Evolutionary conservation across 2,797 vertebrate genomes (phyloP).

Genomic region (Chiloscyllium punctatum): DNA sequence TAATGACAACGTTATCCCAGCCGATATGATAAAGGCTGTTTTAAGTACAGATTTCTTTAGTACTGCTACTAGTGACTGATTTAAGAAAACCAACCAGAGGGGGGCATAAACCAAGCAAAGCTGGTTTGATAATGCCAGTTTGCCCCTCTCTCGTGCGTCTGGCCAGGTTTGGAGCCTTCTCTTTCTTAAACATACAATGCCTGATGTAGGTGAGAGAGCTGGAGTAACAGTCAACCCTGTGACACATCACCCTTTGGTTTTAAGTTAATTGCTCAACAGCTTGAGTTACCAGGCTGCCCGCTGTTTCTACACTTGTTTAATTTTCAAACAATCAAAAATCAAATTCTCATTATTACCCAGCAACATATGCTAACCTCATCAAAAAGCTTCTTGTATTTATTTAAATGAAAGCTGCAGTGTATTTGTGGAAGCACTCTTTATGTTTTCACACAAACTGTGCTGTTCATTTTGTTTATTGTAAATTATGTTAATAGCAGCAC

Average conservation of each 20-base stretch:
- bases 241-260: conserved; percentile 12
- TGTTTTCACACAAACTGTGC: conserved; percentile 20
- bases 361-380: conserved; percentile 37
- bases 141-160: not conserved
- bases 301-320: conserved; percentile 19
- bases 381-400: conserved; percentile 31
- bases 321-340: conserved; percentile 38
- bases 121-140: not conserved
- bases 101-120: not conserved
- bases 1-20: not conserved
- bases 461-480: conserved; percentile 22
- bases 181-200: too few species aligned
- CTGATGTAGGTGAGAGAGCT: not conserved
- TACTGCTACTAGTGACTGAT: not conserved
- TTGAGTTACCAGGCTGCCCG: conserved; percentile 1
- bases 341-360: conserved; percentile 37
- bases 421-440: conserved; percentile 7
- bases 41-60: not conserved
- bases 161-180: not conserved
- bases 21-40: not conserved
- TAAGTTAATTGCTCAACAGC: conserved; percentile 15
- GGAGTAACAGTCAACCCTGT: not conserved
- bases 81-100: not conserved
- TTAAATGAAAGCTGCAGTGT: conserved; percentile 25
- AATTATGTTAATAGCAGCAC: not conserved